Conservation (phyloP, 2,888 invertebrate species). For the Altica lythri region DNA sequence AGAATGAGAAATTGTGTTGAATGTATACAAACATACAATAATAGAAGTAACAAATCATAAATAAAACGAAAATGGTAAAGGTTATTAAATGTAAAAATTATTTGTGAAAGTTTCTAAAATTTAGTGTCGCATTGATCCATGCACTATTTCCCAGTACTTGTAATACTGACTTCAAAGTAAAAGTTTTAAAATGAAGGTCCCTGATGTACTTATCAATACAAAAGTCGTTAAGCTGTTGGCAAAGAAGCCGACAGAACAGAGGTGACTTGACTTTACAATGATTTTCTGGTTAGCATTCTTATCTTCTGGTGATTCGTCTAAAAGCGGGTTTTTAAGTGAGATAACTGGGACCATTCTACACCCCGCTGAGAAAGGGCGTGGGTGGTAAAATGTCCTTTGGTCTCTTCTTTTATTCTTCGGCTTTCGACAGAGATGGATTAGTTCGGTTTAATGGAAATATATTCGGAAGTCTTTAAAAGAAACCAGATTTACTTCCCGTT, state of each 20-base stretch:
- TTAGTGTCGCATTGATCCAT: no score
- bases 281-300: slow-evolving; percentile 43
- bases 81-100: no score
- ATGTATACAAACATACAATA: no score
- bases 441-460: neutral
- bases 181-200: slow-evolving; percentile 38
- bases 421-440: slow-evolving; percentile 16
- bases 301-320: slow-evolving; percentile 35
- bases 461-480: no score
- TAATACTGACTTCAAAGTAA: no score
- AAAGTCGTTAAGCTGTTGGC: slow-evolving; percentile 36
- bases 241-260: slow-evolving; percentile 41
- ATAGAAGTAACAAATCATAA: no score
- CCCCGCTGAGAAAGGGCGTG: slow-evolving; percentile 31
- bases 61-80: no score
- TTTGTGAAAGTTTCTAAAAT: no score
- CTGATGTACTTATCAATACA: slow-evolving; percentile 45
- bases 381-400: slow-evolving; percentile 29
- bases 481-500: no score
- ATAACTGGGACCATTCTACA: slow-evolving; percentile 30
- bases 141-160: no score
- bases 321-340: slow-evolving; percentile 37
- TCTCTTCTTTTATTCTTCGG: slow-evolving; percentile 15
- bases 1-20: no score
- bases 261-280: slow-evolving; percentile 45